Evolutionary conservation across 2,113 vertebrate species (phyloP), one percentile per base, ranked within the genome.

Genomic region (Pimephales promelas): DNA sequence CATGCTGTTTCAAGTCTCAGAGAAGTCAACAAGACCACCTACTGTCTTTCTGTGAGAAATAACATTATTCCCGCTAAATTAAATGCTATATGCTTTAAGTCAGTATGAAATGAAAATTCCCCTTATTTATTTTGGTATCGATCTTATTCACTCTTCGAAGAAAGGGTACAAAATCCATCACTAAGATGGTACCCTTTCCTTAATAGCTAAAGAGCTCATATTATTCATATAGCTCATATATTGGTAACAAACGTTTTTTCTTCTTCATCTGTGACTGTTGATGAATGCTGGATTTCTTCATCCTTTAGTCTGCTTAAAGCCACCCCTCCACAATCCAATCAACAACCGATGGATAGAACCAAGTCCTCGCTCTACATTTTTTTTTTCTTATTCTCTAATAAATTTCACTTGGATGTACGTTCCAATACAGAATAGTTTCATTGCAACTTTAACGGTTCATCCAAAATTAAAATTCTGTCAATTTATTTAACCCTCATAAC

Each of bases 21-120:
- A 28, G 28, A 56, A 36, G 18, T 36, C 5, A 36, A 57, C 20
- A 78, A 10, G 26, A 61, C 61, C 34, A 59, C 31, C 22, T 26
- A 78, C 74, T 61, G 56, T 78, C 75, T 26, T 34, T 61, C n/a
- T 61, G 3, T 26, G 36, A 26, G 56, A 78, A 14, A 47, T 26
- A 47, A 31, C 14, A 13, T 9, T 28, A 28, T 18, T 73, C 24
- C 3, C 18, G n/a, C 13, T 26, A 24, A 75, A 75, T 75, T 47
- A 0, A 34, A 74, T 54, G 9, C 16, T 20, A 36, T 22, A 20
- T 36, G 64, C 1, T 10, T 36, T 18, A 10, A 22, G 3, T 68
- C 22, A 1, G 34, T 18, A 66, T 10, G 31, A 36, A 66, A 54
- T 54, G 1, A 9, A 54, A 22, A 66, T 36, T 36, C 5, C 20